Evolutionary conservation across 2,888 invertebrate genomes (phyloP).

Genomic region (Aphodius sticticus): DNA sequence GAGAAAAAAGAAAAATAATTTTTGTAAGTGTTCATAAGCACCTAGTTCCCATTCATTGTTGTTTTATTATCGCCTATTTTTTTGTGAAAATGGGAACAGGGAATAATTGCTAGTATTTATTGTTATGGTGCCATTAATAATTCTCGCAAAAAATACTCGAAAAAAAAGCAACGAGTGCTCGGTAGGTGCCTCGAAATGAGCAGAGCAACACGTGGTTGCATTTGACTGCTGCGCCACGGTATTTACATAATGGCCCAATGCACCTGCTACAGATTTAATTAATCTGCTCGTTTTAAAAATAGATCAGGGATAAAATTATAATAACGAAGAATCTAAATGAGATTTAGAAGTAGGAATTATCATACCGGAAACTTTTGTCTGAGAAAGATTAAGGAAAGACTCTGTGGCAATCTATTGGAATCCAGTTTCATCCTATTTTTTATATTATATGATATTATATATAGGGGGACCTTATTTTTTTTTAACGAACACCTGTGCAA

Average conservation of each 20-base stretch:
- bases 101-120: neutral
- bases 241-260: constrained; percentile 26
- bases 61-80: neutral
- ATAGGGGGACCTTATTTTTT: constrained; percentile 23
- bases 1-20: neutral
- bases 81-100: neutral
- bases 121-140: constrained; percentile 4
- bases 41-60: neutral
- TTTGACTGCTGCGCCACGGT: constrained; percentile 7
- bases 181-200: neutral
- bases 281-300: constrained; percentile 14
- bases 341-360: neutral
- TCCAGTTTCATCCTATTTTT: neutral
- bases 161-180: neutral
- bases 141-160: neutral
- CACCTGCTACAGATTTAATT: constrained; percentile 26
- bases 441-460: neutral
- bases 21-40: neutral
- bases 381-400: neutral
- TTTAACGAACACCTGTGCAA: constrained; percentile 40
- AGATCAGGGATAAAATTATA: neutral
- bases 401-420: constrained; percentile 16
- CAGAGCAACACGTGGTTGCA: neutral
- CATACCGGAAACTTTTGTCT: neutral
- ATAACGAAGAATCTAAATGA: neutral